A percentile compares a stretch with the other conserved stretches of the same genome.
Conservation (phyloP, 2,888 invertebrate species). For the Cheilosia grossa region DNA sequence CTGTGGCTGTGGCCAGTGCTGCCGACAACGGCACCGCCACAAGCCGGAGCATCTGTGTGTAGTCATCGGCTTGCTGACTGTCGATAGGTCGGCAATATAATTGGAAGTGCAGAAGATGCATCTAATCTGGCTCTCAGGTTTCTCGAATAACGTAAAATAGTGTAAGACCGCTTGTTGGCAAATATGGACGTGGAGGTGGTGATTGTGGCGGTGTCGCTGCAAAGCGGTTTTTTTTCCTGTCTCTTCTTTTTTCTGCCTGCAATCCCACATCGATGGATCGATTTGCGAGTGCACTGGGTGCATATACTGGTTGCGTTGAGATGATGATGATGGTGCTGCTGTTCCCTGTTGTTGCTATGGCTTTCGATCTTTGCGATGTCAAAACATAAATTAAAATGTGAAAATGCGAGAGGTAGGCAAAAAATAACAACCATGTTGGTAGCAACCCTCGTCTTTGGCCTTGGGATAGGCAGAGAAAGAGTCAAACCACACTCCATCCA, state of each 20-base stretch:
- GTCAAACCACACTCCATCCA: background rate
- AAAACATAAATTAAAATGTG: constrained; percentile 75
- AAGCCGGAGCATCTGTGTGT: constrained; percentile 17
- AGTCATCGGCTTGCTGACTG: constrained; percentile 65
- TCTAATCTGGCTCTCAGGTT: constrained; percentile 71
- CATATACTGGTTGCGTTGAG: constrained; percentile 58
- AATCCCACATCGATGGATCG: constrained; percentile 57
- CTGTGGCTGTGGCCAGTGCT: constrained; percentile 39
- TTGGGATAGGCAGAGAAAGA: constrained; percentile 9
- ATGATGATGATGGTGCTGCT: constrained; percentile 45
- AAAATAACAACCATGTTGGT: constrained; percentile 38
- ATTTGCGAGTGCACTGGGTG: constrained; percentile 59
- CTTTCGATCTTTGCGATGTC: constrained; percentile 72
- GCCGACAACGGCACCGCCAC: constrained; percentile 20
- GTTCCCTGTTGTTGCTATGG: constrained; percentile 53
- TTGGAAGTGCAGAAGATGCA: constrained; percentile 75
- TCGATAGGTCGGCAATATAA: constrained; percentile 75
- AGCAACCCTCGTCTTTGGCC: constrained; percentile 39
- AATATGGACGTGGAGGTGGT: constrained; percentile 45
- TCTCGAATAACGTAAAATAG: constrained; percentile 68
- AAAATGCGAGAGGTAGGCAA: constrained; percentile 60
- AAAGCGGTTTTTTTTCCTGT: constrained; percentile 40
- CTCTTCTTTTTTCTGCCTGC: constrained; percentile 1
- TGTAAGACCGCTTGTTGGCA: constrained; percentile 55
- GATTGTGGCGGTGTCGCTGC: constrained; percentile 46